Base-by-base conservation (phyloP, 2,113 vertebrate genomes). In the Clinocottus analis region DNA sequence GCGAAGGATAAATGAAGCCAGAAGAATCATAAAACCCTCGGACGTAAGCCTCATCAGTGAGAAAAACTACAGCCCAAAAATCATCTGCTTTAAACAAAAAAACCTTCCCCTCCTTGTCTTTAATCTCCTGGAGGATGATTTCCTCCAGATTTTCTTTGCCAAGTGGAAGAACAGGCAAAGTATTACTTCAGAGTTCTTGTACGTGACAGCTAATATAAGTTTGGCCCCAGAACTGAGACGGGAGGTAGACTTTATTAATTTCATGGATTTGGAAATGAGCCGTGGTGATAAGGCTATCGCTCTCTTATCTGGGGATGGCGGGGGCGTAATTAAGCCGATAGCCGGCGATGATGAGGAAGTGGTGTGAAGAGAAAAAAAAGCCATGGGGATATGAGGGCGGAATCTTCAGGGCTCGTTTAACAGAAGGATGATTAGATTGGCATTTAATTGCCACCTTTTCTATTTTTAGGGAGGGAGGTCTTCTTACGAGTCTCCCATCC, bases 261-360 rank as follows among this genome's bases (percentile, higher is more conserved):
- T 92, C 92, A 92, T 90, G 90, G 92, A 87, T 94, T 89, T 91
- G 84, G 87, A 94, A 93, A 94, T 93, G 92, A 94, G 90, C 89
- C 85, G 75, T 89, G 90, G 86, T 80, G 92, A 92, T 93, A 93
- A 94, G 90, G 92, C 92, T 89, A 93, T 93, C 91, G 69, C 79
- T 91, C 88, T 91, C 92, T 92, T 92, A 92, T 94, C 92, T 81
- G 74, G 79, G 88, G 89, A 90, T 61, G 87, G 88, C 85, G 89
- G 90, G 84, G 91, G 90, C 89, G 87, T 92, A 92, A 92, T 94
- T 92, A 94, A 93, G 89, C 86, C 82, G 85, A 93, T 93, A 90
- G 91, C 84, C 89, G 25, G 84, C 73, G 29, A 89, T 91, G 89
- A 92, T 92, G 90, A 94, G 90, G 82, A 88, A 84, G 85, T 78